A percentile compares a stretch with the other conserved stretches of the same genome.
Conservation (phyloP, 2,888 invertebrate genomes). For the Anoplius nigerrimus region DNA sequence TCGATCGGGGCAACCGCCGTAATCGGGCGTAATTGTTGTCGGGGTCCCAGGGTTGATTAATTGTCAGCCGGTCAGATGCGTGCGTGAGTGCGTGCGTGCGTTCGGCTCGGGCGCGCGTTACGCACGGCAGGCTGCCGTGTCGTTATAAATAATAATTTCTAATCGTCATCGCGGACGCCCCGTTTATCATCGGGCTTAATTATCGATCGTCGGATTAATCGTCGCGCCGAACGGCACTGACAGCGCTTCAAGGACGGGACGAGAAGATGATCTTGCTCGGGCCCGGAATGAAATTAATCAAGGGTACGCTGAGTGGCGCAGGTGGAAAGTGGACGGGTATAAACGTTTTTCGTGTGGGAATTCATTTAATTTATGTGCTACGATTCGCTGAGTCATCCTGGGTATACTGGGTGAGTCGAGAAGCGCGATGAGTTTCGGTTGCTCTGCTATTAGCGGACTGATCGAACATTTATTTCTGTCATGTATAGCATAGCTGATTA, state of each 20-base stretch:
- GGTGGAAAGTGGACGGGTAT: too few species aligned
- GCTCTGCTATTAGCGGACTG: too few species aligned
- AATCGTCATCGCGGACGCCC: slow-evolving; percentile 46
- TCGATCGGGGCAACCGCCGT: slow-evolving; percentile 47
- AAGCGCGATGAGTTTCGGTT: too few species aligned
- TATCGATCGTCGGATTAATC: slow-evolving; percentile 54
- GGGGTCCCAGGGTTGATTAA: slow-evolving; percentile 50
- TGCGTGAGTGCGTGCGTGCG: slow-evolving; percentile 34
- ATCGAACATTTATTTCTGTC: too few species aligned
- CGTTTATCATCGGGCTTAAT: slow-evolving; percentile 59
- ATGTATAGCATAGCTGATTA: too few species aligned
- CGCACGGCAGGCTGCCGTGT: slow-evolving; percentile 52
- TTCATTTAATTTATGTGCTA: too few species aligned
- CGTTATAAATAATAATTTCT: slow-evolving; percentile 60
- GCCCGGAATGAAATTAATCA: too few species aligned
- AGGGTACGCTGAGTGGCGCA: too few species aligned
- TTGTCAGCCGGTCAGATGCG: slow-evolving; percentile 36
- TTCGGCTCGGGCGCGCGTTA: slow-evolving; percentile 26
- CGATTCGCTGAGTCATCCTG: too few species aligned
- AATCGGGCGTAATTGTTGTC: slow-evolving; percentile 57
- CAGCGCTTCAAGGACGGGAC: slow-evolving; percentile 14
- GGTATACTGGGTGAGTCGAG: too few species aligned
- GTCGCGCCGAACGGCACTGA: slow-evolving; percentile 39
- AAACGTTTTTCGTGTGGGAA: too few species aligned
- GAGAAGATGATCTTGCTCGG: too few species aligned